A percentile compares a stretch with the other conserved stretches of the same genome.
Evolutionary conservation across 2,797 vertebrate species (phyloP).

Genomic region (Acanthornis magna): DNA sequence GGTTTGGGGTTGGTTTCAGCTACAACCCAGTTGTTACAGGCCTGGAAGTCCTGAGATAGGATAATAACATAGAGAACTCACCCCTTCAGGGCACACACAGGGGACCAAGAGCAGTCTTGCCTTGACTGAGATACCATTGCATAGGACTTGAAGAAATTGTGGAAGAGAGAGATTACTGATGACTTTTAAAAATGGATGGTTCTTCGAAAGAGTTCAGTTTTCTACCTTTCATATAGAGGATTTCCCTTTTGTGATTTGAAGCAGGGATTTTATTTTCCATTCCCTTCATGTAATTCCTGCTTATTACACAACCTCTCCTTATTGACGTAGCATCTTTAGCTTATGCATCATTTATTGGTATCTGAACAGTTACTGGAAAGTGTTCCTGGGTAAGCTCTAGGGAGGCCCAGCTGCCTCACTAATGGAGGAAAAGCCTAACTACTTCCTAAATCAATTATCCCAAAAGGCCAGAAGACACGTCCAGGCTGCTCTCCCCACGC

Average conservation of each 20-base stretch:
- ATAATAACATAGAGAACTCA: neutral
- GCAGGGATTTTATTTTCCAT: conserved; percentile 10
- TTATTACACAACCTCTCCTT: conserved; percentile 29
- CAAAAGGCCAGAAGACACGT: neutral
- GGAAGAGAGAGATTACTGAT: neutral
- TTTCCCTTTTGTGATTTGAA: neutral
- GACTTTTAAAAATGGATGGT: neutral
- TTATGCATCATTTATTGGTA: conserved; percentile 66
- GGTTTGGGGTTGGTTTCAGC: neutral
- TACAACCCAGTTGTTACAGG: neutral
- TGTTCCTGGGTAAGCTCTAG: conserved; percentile 41
- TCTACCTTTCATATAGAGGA: neutral
- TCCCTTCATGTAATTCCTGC: conserved; percentile 9
- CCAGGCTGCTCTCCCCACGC: neutral
- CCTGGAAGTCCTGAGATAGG: neutral
- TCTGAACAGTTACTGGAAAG: conserved; percentile 64
- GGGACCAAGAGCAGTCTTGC: neutral
- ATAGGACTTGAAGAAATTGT: neutral
- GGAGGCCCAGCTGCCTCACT: conserved; percentile 48
- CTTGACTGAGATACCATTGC: neutral
- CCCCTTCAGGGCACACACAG: neutral
- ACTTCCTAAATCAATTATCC: conserved; percentile 72
- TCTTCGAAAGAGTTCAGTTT: neutral
- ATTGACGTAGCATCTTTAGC: conserved; percentile 48
- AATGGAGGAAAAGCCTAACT: conserved; percentile 69